phyloP scores from a whole-genome alignment of 2,113 vertebrate genomes.

The Grus americana region DNA sequence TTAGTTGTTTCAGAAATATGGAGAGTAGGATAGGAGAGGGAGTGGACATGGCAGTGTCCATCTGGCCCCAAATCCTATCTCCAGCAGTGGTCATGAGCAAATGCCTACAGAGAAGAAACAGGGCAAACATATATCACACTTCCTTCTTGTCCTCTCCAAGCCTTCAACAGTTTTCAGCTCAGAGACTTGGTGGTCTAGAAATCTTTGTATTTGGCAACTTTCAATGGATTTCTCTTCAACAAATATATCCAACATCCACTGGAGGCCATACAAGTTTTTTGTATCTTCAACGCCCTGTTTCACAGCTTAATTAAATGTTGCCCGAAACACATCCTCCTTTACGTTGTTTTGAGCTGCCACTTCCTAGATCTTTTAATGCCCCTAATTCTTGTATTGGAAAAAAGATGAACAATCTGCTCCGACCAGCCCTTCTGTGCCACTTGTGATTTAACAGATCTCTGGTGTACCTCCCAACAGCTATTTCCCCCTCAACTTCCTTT shows the following conservation, averaged over 20 bases:
- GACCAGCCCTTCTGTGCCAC: background rate
- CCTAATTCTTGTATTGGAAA: background rate
- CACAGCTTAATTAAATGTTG: background rate
- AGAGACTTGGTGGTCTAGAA: background rate
- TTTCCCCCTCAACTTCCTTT: background rate
- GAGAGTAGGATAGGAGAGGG: background rate
- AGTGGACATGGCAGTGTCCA: background rate
- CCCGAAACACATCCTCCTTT: background rate
- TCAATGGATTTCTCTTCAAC: background rate
- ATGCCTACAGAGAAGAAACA: background rate
- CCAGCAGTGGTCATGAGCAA: background rate
- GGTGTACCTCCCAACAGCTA: background rate
- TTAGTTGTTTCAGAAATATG: background rate
- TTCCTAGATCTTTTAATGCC: background rate
- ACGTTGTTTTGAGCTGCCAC: background rate
- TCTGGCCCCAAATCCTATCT: background rate
- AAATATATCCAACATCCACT: background rate
- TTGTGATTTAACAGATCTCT: background rate
- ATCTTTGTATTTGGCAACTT: background rate
- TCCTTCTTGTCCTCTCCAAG: background rate
- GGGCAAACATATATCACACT: rapidly evolving
- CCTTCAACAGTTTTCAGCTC: background rate
- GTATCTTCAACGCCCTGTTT: background rate
- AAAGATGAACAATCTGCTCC: background rate
- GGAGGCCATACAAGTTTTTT: background rate